Evolutionary conservation across 2,888 invertebrate species (phyloP).

Genomic region (Ormyrus rosae): DNA sequence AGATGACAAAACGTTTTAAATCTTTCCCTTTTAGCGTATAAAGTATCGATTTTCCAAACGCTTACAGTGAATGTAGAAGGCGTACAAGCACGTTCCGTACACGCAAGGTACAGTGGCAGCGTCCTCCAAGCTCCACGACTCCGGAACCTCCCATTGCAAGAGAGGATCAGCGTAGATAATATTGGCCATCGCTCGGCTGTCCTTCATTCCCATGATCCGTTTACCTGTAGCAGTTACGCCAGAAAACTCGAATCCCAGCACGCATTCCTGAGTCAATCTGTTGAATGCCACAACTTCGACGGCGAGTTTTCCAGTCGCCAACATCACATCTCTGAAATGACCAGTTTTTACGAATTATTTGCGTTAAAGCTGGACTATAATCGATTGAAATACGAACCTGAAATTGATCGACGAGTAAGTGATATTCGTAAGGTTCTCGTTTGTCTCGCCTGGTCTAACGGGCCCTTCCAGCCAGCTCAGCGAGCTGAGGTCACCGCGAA

Average conservation of each 20-base stretch:
- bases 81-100: slow-evolving; percentile 80
- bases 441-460: slow-evolving; percentile 63
- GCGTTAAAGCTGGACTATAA: neutral
- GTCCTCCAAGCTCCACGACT: slow-evolving; percentile 80
- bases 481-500: slow-evolving; percentile 91
- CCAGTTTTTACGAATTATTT: neutral
- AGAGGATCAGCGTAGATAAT: slow-evolving; percentile 76
- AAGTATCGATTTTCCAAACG: too few relatives aligned
- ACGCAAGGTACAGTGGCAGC: slow-evolving; percentile 82
- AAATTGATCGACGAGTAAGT: slow-evolving; percentile 92
- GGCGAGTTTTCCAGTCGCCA: slow-evolving; percentile 92
- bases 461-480: slow-evolving; percentile 89
- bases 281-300: slow-evolving; percentile 86
- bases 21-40: slow-evolving; percentile 70
- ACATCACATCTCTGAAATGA: slow-evolving; percentile 88
- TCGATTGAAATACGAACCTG: slow-evolving; percentile 61
- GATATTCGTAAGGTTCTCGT: slow-evolving; percentile 77
- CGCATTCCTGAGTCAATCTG: slow-evolving; percentile 81
- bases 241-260: slow-evolving; percentile 83
- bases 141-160: slow-evolving; percentile 79
- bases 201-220: slow-evolving; percentile 75
- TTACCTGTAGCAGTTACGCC: slow-evolving; percentile 78
- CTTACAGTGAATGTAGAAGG: slow-evolving; percentile 75
- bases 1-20: neutral
- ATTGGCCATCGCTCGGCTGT: slow-evolving; percentile 77